A percentile compares a stretch with the other conserved stretches of the same genome.
Conservation (phyloP, 2,113 vertebrate genomes). For the Spilogale gracilis region DNA sequence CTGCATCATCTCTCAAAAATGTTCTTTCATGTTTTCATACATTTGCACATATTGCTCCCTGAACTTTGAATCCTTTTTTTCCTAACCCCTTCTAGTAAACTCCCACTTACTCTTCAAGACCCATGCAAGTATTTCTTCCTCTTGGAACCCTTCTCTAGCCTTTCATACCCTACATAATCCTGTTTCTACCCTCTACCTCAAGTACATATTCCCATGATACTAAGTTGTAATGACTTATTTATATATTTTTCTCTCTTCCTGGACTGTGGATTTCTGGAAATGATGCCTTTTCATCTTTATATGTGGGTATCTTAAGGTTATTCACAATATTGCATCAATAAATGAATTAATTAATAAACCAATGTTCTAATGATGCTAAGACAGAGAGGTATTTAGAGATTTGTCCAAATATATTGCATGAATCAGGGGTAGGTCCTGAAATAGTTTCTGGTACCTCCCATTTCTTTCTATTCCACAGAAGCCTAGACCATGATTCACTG, state of each 20-base stretch:
- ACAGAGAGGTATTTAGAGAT: slow-evolving; percentile 59
- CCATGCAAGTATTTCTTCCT: background rate
- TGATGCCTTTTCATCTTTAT: background rate
- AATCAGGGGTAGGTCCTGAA: background rate
- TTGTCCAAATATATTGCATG: slow-evolving; percentile 34
- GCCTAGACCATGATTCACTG: slow-evolving; percentile 37
- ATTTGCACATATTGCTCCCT: background rate
- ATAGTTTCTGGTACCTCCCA: slow-evolving; percentile 46
- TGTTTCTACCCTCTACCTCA: background rate
- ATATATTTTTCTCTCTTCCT: background rate
- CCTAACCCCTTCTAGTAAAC: background rate
- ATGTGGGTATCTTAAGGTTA: background rate
- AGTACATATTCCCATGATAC: background rate
- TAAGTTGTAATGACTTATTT: background rate
- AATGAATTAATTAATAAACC: background rate
- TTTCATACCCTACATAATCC: background rate
- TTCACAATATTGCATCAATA: background rate
- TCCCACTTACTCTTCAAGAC: background rate
- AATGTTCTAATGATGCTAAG: background rate
- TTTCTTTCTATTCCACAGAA: background rate
- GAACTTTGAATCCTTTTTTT: background rate
- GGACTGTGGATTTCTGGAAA: background rate
- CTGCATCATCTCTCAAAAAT: background rate
- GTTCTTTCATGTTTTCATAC: background rate
- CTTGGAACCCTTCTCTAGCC: background rate